Conservation (phyloP, 2,888 invertebrate species). For the Aspidiotus destructor region DNA sequence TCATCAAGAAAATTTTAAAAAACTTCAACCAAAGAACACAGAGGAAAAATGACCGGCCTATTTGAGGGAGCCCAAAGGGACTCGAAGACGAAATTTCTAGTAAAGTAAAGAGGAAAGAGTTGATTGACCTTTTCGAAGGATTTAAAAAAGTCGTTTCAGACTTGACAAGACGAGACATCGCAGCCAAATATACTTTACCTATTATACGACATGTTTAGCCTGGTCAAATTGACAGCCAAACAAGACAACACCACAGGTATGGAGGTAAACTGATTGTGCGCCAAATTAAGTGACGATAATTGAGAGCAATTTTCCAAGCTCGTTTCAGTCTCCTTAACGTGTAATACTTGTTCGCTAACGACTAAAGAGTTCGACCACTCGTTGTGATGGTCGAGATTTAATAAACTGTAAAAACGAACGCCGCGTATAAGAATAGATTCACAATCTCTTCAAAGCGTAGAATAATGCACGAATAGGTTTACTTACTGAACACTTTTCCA, state of each 20-base stretch:
- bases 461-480: not conserved
- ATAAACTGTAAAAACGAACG: slow-evolving; percentile 37
- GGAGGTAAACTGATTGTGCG: slow-evolving; percentile 80
- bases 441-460: not conserved
- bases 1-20: no score
- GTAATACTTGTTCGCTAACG: slow-evolving; percentile 55
- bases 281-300: slow-evolving; percentile 68
- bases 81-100: no score
- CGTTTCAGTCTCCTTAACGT: slow-evolving; percentile 48
- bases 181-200: slow-evolving; percentile 44
- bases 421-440: not conserved
- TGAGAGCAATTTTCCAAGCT: slow-evolving; percentile 48
- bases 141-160: no score
- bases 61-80: no score
- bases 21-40: no score
- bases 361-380: slow-evolving; percentile 59
- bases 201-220: slow-evolving; percentile 87
- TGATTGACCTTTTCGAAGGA: no score
- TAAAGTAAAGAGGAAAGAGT: no score
- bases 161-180: no score
- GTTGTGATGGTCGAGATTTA: slow-evolving; percentile 64
- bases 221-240: slow-evolving; percentile 71
- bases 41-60: no score
- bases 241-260: slow-evolving; percentile 85
- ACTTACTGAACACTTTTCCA: slow-evolving; percentile 21